Evolutionary conservation across 2,113 vertebrate species (phyloP), one percentile per base, ranked within the genome.

Genomic region (Lagopus muta): DNA sequence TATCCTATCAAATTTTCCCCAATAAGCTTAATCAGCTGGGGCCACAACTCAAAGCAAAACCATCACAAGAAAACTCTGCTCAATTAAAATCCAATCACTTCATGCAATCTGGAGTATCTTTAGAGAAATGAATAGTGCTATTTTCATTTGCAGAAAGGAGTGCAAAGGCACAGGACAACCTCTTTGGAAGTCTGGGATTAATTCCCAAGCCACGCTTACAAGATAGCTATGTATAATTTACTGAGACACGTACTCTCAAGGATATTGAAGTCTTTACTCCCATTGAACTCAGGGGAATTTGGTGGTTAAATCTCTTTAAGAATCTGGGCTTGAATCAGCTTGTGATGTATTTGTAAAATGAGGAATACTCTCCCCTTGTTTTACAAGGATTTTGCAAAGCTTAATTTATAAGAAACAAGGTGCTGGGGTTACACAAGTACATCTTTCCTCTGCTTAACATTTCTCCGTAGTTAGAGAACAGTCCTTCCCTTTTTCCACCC

Each of bases 101-200:
- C 43, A 5, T 0, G 19, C 61, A 76, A 30, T 2, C 66, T 6
- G 17, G 4, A 76, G 47, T 1, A 55, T 20, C 50, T 70, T 9
- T 10, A 69, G 48, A 0, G 1, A 13, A 11, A 13, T 2, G 42
- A 34, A 3, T 3, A 36, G 60, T 1, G 64, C 47, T 17, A 0
- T 8, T 67, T 34, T 89, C 70, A 6, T 1, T 15, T 20, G 70
- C 45, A 92, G 77, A 19, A 45, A 40, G 8, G 36, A 45, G 62
- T 1, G 8, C 1, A 8, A 61, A 73, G 38, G 70, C 66, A 50
- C 55, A n/a, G 52, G 60, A 61, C 8, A 47, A 72, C 36, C 20
- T 42, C 62, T 54, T 43, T 6, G 5, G 36, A 34, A 88, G 22
- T 4, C 64, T 71, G 65, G 72, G 34, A 48, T 66, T 15, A 13